A percentile compares a stretch with the other conserved stretches of the same genome.
These are phyloP conservation scores for Pyrocoelia pectoralis DNA, from an alignment of 2,888 invertebrate species.

Conservation along the genomic window DNA sequence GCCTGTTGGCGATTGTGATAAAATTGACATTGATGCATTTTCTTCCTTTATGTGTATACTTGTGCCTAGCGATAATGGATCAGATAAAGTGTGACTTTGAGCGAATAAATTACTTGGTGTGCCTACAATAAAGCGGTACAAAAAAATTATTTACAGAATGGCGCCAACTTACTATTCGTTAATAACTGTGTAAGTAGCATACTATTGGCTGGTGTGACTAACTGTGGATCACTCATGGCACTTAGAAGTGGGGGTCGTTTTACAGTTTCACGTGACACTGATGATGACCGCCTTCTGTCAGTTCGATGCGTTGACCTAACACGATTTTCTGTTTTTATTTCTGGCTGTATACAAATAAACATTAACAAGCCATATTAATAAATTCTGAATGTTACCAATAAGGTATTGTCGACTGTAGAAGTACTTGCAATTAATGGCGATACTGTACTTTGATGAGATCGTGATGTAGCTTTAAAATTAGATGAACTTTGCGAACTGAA, in stretches of 20 bases:
- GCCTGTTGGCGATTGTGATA: constrained; percentile 60
- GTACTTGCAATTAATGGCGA: neutral
- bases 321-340: constrained; percentile 41
- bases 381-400: constrained; percentile 8
- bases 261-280: constrained; percentile 63
- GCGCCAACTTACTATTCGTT: constrained; percentile 68
- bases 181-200: constrained; percentile 85
- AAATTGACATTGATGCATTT: constrained; percentile 57
- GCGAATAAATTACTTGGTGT: constrained; percentile 41
- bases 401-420: constrained; percentile 13
- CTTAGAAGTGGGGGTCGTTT: constrained; percentile 71
- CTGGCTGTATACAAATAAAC: constrained; percentile 22
- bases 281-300: constrained; percentile 61
- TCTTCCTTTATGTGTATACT: constrained; percentile 50
- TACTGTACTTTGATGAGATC: constrained; percentile 22
- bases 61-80: constrained; percentile 31
- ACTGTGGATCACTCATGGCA: constrained; percentile 79
- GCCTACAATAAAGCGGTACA: constrained; percentile 33
- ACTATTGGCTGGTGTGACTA: constrained; percentile 65
- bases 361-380: too few relatives aligned
- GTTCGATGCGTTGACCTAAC: constrained; percentile 51
- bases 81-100: constrained; percentile 41
- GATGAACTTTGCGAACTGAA: constrained; percentile 53
- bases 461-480: constrained; percentile 34
- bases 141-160: neutral